Evolutionary conservation across 2,797 vertebrate genomes (phyloP).

Genomic region (Acanthiza pusilla): DNA sequence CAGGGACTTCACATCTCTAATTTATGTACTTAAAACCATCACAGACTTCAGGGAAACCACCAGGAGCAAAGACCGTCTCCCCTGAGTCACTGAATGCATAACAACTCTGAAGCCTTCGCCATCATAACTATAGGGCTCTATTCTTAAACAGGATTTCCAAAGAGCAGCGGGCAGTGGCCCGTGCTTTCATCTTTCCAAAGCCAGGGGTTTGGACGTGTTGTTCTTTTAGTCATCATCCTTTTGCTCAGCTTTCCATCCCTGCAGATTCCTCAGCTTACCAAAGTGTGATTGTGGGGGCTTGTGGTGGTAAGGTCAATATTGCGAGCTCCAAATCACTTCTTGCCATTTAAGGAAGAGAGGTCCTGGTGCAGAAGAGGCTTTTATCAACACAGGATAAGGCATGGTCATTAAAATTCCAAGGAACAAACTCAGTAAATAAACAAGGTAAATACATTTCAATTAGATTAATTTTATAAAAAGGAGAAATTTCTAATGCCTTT

Average conservation of each 20-base stretch:
- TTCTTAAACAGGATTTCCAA: background rate
- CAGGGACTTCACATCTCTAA: background rate
- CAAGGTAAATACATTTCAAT: background rate
- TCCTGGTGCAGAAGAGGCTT: background rate
- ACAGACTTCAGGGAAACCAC: background rate
- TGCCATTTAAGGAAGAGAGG: background rate
- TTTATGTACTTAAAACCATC: background rate
- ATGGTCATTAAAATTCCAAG: background rate
- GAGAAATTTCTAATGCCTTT: background rate
- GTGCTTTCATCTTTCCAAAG: background rate
- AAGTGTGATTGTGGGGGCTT: background rate
- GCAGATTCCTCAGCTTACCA: background rate
- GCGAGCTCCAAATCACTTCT: background rate
- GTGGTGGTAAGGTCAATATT: background rate
- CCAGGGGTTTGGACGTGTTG: background rate
- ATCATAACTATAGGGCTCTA: rapidly evolving
- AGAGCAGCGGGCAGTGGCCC: background rate
- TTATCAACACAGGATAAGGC: background rate
- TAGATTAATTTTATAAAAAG: background rate
- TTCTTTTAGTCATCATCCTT: background rate
- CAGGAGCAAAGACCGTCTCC: background rate
- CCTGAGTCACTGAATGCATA: background rate
- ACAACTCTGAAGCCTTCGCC: background rate
- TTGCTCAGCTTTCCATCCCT: background rate
- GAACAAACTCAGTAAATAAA: background rate